Conservation (phyloP, 2,888 invertebrate species). For the Phymatocera aterrima region DNA sequence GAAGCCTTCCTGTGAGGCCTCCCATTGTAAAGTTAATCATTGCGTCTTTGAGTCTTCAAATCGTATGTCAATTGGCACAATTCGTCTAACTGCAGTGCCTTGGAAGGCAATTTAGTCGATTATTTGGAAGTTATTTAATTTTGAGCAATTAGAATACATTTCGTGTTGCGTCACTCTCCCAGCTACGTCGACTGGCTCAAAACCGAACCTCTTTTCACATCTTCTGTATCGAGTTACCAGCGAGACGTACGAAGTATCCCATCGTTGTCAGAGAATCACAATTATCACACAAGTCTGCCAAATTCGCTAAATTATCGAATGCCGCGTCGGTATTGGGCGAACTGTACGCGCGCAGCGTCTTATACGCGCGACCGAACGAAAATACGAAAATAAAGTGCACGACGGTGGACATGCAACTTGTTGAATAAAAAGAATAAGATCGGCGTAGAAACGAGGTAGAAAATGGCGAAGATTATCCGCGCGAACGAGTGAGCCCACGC, state of each 20-base stretch:
- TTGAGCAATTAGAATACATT: constrained; percentile 27
- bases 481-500: constrained; percentile 66
- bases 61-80: constrained; percentile 65
- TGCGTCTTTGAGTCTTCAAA: constrained; percentile 58
- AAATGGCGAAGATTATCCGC: constrained; percentile 51
- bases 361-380: too few relatives aligned
- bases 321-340: too few relatives aligned
- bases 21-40: constrained; percentile 60
- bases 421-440: neutral
- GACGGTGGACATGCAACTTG: too few relatives aligned
- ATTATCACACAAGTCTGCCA: too few relatives aligned
- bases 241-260: too few relatives aligned
- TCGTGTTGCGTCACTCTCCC: constrained; percentile 1
- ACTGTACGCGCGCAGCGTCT: too few relatives aligned
- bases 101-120: constrained; percentile 45
- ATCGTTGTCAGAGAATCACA: too few relatives aligned
- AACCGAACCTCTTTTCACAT: too few relatives aligned
- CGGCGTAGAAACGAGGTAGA: constrained; percentile 20
- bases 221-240: too few relatives aligned
- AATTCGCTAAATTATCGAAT: too few relatives aligned
- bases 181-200: too few relatives aligned
- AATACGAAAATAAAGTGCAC: too few relatives aligned
- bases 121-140: constrained; percentile 45
- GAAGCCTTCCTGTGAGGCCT: constrained; percentile 73
- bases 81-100: constrained; percentile 51